Evolutionary conservation across 2,113 vertebrate species (phyloP).

Genomic region (Heterotis niloticus): DNA sequence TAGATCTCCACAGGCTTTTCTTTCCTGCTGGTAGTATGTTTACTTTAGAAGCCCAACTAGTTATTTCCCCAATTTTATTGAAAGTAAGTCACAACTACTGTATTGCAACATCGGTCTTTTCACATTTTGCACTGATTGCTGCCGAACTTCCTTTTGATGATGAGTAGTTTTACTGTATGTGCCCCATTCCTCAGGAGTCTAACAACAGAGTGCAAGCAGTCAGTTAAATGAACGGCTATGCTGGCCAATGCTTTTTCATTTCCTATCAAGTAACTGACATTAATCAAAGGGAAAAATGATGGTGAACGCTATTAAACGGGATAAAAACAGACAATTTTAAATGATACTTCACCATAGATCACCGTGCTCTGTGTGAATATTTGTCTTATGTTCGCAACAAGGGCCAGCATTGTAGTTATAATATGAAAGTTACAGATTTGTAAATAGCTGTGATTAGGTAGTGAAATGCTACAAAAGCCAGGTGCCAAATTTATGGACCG

Average conservation of each 20-base stretch:
- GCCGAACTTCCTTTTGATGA: background rate
- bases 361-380: background rate
- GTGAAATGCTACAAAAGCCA: background rate
- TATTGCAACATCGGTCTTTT: background rate
- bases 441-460: background rate
- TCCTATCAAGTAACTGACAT: too few relatives aligned
- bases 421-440: background rate
- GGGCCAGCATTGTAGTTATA: background rate
- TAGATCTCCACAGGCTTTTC: too few relatives aligned
- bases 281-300: too few relatives aligned
- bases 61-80: too few relatives aligned
- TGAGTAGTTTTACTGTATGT: constrained; percentile 6
- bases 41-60: too few relatives aligned
- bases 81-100: too few relatives aligned
- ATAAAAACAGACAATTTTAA: background rate
- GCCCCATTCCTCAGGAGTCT: background rate
- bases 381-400: background rate
- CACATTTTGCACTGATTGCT: background rate
- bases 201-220: background rate
- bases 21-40: too few relatives aligned
- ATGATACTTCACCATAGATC: background rate
- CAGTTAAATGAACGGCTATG: background rate
- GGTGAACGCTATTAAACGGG: background rate
- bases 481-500: too few relatives aligned
- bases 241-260: background rate